A percentile compares a stretch with the other conserved stretches of the same genome.
These are phyloP conservation scores for Cavia aperea DNA, from an alignment of 2,113 vertebrate species.

Conservation along the genomic window DNA sequence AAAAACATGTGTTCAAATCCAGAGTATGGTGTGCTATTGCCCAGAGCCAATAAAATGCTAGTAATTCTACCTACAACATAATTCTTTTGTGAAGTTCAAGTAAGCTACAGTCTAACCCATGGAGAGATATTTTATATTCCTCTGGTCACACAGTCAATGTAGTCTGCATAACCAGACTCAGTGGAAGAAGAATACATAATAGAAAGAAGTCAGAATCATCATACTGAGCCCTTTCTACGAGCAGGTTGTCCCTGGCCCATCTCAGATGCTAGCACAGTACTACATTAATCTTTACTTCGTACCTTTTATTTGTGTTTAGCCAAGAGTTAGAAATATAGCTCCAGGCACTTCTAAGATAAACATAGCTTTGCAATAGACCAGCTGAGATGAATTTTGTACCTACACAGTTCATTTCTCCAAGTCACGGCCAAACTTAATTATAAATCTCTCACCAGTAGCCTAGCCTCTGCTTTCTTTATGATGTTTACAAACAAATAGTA, in stretches of 20 bases:
- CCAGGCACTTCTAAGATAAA: not conserved
- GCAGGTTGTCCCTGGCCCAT: not conserved
- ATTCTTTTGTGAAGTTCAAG: not conserved
- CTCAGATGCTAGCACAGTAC: not conserved
- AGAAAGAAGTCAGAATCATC: not conserved
- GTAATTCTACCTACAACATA: not conserved
- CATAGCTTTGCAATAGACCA: not conserved
- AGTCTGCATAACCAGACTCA: not conserved
- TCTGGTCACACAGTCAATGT: not conserved
- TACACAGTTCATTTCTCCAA: not conserved
- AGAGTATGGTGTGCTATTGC: not conserved
- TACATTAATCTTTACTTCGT: not conserved
- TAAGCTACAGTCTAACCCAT: not conserved
- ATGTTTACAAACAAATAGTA: not conserved
- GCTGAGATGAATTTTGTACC: not conserved
- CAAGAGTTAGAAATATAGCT: not conserved
- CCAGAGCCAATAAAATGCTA: not conserved
- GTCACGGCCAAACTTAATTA: not conserved
- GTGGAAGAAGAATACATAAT: not conserved
- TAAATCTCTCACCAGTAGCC: not conserved
- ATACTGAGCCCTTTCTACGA: not conserved
- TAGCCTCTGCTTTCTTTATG: conserved; percentile 3
- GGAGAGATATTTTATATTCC: not conserved
- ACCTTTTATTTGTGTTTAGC: not conserved
- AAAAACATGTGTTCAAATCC: not conserved